phyloP scores from a whole-genome alignment of 2,888 invertebrate genomes.

The Mesochorus sp. region DNA sequence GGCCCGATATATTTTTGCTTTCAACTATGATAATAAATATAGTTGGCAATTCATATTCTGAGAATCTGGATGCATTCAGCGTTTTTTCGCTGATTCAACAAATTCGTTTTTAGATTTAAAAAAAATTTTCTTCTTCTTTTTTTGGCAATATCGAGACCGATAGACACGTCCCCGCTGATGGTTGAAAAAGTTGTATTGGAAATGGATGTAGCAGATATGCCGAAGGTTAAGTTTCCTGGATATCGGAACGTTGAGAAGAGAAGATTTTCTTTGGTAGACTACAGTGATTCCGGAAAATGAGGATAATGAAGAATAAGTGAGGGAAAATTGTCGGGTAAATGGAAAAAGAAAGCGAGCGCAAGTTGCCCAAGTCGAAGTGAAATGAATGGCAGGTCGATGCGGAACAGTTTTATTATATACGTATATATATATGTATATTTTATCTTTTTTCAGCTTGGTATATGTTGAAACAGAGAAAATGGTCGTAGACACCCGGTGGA shows the following conservation, averaged over 20 bases:
- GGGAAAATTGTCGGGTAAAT: slow-evolving; percentile 33
- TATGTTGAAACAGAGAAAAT: slow-evolving; percentile 6
- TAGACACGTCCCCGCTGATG: no score
- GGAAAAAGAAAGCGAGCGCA: slow-evolving; percentile 8
- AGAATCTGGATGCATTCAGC: no score
- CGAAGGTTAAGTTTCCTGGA: slow-evolving; percentile 3
- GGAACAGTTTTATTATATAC: neutral
- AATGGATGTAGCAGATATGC: no score
- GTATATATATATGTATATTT: neutral
- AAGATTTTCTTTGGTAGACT: slow-evolving; percentile 16
- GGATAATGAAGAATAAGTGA: slow-evolving; percentile 5
- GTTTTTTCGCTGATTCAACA: no score
- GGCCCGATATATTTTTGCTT: neutral
- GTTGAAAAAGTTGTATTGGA: no score
- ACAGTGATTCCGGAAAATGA: neutral
- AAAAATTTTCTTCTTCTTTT: no score
- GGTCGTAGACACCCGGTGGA: neutral
- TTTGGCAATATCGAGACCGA: no score
- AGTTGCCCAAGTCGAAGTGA: slow-evolving; percentile 10
- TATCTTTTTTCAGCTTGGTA: neutral
- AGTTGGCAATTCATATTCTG: no score
- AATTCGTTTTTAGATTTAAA: no score
- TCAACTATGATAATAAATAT: no score
- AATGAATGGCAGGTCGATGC: slow-evolving; percentile 31
- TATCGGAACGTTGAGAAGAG: slow-evolving; percentile 1